A percentile compares a stretch with the other conserved stretches of the same genome.
Evolutionary conservation across 2,797 vertebrate genomes (phyloP).

Genomic region (Gallirallus australis): DNA sequence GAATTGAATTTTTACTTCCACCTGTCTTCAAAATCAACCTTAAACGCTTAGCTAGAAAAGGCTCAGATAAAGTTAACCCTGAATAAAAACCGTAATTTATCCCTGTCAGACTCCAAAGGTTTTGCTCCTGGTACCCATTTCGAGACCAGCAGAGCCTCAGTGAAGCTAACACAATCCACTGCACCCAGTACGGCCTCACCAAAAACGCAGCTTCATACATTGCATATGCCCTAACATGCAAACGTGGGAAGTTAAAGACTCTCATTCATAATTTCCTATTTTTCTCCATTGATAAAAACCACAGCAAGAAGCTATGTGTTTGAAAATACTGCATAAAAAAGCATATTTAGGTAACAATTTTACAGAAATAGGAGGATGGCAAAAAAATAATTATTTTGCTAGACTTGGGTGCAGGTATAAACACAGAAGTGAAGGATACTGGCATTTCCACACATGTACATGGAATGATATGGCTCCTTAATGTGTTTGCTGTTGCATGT

Average conservation of each 20-base stretch:
- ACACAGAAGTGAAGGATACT: fast-evolving
- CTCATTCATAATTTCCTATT: background rate
- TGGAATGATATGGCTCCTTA: background rate
- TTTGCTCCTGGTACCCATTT: background rate
- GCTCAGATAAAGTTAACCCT: background rate
- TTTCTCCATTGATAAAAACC: background rate
- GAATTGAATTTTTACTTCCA: background rate
- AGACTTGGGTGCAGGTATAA: background rate
- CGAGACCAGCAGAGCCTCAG: background rate
- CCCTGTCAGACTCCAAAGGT: background rate
- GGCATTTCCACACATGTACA: fast-evolving
- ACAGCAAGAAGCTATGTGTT: background rate
- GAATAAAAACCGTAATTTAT: background rate
- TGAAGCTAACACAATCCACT: background rate
- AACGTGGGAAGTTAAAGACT: background rate
- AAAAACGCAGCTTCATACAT: fast-evolving
- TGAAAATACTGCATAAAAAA: background rate
- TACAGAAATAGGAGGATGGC: background rate
- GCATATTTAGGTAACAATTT: background rate
- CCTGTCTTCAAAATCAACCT: background rate
- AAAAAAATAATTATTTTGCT: background rate
- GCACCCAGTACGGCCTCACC: background rate
- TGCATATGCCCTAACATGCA: fast-evolving
- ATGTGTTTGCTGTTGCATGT: background rate
- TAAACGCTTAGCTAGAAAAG: background rate